Percentiles rank a stretch among this genome's conserved stretches.
These are phyloP conservation scores for Synanthedon myopaeformis DNA, from an alignment of 2,888 invertebrate genomes.

Conservation along the genomic window DNA sequence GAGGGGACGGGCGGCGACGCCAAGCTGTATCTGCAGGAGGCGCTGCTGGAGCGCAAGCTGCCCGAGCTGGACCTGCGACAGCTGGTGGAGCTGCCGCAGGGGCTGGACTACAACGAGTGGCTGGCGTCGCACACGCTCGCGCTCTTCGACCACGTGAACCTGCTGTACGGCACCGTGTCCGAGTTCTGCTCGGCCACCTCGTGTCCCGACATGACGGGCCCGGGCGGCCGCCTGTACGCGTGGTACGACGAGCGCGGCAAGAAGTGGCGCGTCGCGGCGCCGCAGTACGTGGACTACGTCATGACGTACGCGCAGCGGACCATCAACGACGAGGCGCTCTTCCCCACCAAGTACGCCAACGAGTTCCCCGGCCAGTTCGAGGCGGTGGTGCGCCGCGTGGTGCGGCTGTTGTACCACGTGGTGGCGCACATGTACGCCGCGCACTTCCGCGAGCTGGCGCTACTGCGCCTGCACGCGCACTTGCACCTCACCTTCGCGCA, in stretches of 20 bases:
- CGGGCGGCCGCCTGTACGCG: slow-evolving; percentile 94
- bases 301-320: slow-evolving; percentile 98
- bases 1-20: slow-evolving; percentile 78
- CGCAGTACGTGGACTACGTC: slow-evolving; percentile 98
- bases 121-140: slow-evolving; percentile 97
- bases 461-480: slow-evolving; percentile 94
- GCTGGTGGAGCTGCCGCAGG: slow-evolving; percentile 93
- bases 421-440: slow-evolving; percentile 98
- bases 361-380: slow-evolving; percentile 96
- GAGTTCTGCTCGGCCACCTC: slow-evolving; percentile 97
- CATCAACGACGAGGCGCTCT: slow-evolving; percentile 95
- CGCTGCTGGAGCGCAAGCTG: slow-evolving; percentile 92
- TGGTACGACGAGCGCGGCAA: slow-evolving; percentile 99
- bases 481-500: slow-evolving; percentile 98
- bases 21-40: slow-evolving; percentile 95
- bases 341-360: slow-evolving; percentile 98
- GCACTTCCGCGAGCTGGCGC: slow-evolving; percentile 95
- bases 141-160: slow-evolving; percentile 98
- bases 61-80: slow-evolving; percentile 94
- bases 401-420: slow-evolving; percentile 96
- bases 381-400: slow-evolving; percentile 94
- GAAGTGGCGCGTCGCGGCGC: slow-evolving; percentile 96
- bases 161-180: slow-evolving; percentile 97
- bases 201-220: slow-evolving; percentile 98
- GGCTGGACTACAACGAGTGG: slow-evolving; percentile 99